Percentiles rank a stretch among this genome's conserved stretches.
Evolutionary conservation across 1,140 invertebrate genomes (phyloP).

Genomic region (Samia ricini): DNA sequence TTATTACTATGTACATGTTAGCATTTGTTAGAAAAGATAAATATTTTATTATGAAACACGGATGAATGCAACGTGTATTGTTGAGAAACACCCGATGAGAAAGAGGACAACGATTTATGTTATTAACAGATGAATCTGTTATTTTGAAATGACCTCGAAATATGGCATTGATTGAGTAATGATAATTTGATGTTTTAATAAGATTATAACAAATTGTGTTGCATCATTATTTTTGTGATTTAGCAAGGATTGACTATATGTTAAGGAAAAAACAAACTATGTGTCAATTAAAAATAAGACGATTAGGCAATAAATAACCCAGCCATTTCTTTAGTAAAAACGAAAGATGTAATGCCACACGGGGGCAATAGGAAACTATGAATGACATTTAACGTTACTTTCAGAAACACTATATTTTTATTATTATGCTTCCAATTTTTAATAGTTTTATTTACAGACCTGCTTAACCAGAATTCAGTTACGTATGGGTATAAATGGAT

Average conservation of each 20-base stretch:
- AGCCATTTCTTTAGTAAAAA: too few species aligned
- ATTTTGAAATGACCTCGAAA: neutral
- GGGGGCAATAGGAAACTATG: too few species aligned
- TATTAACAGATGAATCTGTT: neutral
- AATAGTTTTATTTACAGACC: too few species aligned
- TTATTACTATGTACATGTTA: neutral
- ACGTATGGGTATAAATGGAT: too few species aligned
- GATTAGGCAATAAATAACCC: too few species aligned
- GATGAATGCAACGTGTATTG: neutral
- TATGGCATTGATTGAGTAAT: neutral
- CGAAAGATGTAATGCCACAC: too few species aligned
- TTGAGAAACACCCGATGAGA: neutral
- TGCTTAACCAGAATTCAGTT: too few species aligned
- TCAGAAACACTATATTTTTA: too few species aligned
- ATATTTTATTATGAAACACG: conserved; percentile 2
- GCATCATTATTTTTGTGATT: neutral
- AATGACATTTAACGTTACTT: too few species aligned
- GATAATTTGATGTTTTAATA: neutral
- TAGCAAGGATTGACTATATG: neutral
- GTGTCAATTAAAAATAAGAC: too few species aligned
- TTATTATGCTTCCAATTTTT: too few species aligned
- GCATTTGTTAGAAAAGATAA: conserved; percentile 2
- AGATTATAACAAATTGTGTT: neutral
- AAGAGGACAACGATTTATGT: neutral
- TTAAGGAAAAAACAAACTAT: too few species aligned